Evolutionary conservation across 1,140 invertebrate species (phyloP), one percentile per base, ranked within the genome.

Genomic region (Calliopsis andreniformis): DNA sequence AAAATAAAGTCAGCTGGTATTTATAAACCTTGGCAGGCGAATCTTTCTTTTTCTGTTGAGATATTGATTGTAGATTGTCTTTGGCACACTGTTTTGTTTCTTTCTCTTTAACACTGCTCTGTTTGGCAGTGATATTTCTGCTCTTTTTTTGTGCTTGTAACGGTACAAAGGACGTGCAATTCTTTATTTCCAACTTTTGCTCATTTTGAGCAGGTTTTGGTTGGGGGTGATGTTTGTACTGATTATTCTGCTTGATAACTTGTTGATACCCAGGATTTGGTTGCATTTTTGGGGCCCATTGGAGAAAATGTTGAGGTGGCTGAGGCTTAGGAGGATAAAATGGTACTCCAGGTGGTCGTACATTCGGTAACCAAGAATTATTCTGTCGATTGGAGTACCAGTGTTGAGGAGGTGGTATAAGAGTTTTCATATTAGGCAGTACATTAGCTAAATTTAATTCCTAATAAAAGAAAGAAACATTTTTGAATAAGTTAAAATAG

Each of bases 81-180:
- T 85, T 86, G 8, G 43, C 35, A 72, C 61, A 78, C 16, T 80
- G 58, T n/a, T 76, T 78, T 0, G 10, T 8, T 30, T 78, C 69
- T 1, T 63, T 76, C 3, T 28, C 23, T n/a, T 2, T 35, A 3
- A 5, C 18, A 39, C 51, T 47, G 35, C 51, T 51, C 49, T 86
- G 58, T 32, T 79, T 84, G 4, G 63, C n/a, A 43, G 75, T 82
- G 12, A 66, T 64, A n/a, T 82, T 85, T 55, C 90, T 85, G 16
- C 87, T 90, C 63, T 91, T 91, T 30, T 92, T 92, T 35, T 92
- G 91, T 8, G 91, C 92, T 76, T 93, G 92, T 10, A 93, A 80
- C 0, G 92, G 92, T 16, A 93, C 91, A 18, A 93, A 93, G 0
- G 91, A 78, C 3, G 88, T 86, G 32, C 32, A 84, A 8, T 87